phyloP scores from a whole-genome alignment of 2,797 vertebrate genomes.

The Epinephelus malabaricus region DNA sequence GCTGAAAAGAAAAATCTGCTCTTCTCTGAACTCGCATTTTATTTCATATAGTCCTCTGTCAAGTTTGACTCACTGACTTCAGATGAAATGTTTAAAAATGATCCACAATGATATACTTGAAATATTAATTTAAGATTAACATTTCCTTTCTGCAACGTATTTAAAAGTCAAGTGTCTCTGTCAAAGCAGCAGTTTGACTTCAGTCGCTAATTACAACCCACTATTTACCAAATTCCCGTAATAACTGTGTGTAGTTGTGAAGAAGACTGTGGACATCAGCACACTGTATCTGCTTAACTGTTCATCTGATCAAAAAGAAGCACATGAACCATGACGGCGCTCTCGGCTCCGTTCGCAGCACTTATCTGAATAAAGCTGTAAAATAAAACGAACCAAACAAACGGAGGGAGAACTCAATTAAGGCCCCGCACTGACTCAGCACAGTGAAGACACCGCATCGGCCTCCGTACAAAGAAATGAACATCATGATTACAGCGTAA shows the following conservation, averaged over 20 bases:
- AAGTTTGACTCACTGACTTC: too few species aligned
- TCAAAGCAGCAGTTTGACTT: not conserved
- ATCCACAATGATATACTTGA: too few species aligned
- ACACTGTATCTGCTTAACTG: conserved; percentile 17
- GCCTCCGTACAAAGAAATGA: conserved; percentile 1
- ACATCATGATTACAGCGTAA: conserved; percentile 15
- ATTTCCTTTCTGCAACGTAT: too few species aligned
- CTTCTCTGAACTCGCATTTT: not conserved
- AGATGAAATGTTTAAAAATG: too few species aligned
- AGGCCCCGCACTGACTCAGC: conserved; percentile 37
- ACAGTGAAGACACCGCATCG: not conserved
- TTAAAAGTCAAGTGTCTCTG: not conserved
- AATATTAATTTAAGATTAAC: too few species aligned
- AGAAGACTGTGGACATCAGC: not conserved
- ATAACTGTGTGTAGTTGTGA: not conserved
- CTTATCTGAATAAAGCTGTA: conserved; percentile 30
- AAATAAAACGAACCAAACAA: conserved; percentile 47
- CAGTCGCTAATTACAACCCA: not conserved
- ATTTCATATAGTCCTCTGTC: too few species aligned
- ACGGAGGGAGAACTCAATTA: conserved; percentile 33
- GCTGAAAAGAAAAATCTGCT: too few species aligned
- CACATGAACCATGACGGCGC: conserved; percentile 7
- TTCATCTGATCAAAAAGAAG: conserved; percentile 21
- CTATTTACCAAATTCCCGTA: not conserved
- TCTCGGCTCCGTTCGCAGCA: conserved; percentile 8